Base-by-base conservation (phyloP, 2,888 invertebrate genomes). In the Kryphioiulus occultus region DNA sequence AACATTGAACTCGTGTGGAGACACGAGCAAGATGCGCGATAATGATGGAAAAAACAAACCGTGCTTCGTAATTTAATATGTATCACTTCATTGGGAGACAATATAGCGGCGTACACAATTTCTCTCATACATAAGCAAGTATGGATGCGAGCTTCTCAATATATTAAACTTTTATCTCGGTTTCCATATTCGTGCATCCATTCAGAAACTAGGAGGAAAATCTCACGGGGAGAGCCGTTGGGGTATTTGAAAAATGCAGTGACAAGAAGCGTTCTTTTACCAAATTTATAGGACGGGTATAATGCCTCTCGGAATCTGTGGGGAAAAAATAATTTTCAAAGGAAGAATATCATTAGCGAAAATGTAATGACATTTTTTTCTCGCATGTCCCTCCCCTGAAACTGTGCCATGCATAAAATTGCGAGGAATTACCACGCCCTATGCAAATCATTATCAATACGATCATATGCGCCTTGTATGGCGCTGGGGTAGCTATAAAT, bases 311-410 rank as follows among this genome's bases (percentile, higher is more conserved):
- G 78, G 85, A 85, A 44, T 44, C 85, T 85, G 39, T 44, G 44
- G 85, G 85, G 85, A 85, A 85, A 85, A 44, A 85, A 85, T 85
- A 85, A 85, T 85, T 85, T 85, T 26, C 85, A 39, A 85, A 85
- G 85, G 85, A 85, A 44, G 85, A 85, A 39, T 44, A 39, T 85
- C 85, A 85, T 85, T 85, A 85, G 78, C 78, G 78, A 30, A 78
- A 78, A 78, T 78, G 78, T 78, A 78, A 78, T 78, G 78, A 78
- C 78, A 78, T 78, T 78, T 78, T 78, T 68, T 15, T 5, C 78
- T 26, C 78, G 22, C 53, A n/a, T 53, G 59, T 47, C 9, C 30
- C 78, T 78, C 78, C 30, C 26, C 78, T 78, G 78, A 78, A 78
- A 78, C 78, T 78, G 68, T 68, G 78, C 78, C 78, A 78, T 78